Percentiles rank a stretch among this genome's conserved stretches.
phyloP scores from a whole-genome alignment of 2,888 invertebrate species.

The Aphidius colemani region DNA sequence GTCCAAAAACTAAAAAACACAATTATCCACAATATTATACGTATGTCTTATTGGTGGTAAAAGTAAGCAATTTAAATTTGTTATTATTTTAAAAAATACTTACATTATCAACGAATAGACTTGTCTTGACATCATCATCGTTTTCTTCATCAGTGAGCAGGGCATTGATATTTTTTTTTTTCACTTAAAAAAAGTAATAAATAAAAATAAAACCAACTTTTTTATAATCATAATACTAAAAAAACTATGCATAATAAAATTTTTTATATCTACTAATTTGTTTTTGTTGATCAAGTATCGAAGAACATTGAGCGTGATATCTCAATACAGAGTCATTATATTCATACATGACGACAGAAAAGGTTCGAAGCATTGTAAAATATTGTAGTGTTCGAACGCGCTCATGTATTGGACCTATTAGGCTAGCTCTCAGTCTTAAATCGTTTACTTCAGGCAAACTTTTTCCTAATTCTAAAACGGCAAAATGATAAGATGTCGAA shows the following conservation, averaged over 20 bases:
- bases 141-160: conserved; percentile 37
- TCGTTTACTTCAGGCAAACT: conserved; percentile 45
- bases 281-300: conserved; percentile 65
- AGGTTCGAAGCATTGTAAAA: conserved; percentile 61
- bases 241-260: not conserved
- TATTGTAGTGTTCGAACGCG: conserved; percentile 64
- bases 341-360: conserved; percentile 62
- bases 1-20: conserved; percentile 69
- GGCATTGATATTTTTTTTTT: conserved; percentile 44
- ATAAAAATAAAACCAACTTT: conserved; percentile 8
- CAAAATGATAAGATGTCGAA: conserved; percentile 6
- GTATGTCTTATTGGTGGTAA: conserved; percentile 11
- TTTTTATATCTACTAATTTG: conserved; percentile 58
- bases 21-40: conserved; percentile 15
- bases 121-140: conserved; percentile 56
- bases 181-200: conserved; percentile 41
- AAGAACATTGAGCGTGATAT: conserved; percentile 63
- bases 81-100: conserved; percentile 38
- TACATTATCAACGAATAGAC: conserved; percentile 64
- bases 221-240: not conserved
- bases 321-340: conserved; percentile 64
- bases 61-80: conserved; percentile 14
- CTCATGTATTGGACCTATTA: conserved; percentile 45
- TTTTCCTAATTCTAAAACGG: conserved; percentile 48
- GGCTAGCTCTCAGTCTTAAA: conserved; percentile 36